Percentiles rank a stretch among this genome's conserved stretches.
phyloP scores from a whole-genome alignment of 2,888 invertebrate genomes.

The Agrochola lota region DNA sequence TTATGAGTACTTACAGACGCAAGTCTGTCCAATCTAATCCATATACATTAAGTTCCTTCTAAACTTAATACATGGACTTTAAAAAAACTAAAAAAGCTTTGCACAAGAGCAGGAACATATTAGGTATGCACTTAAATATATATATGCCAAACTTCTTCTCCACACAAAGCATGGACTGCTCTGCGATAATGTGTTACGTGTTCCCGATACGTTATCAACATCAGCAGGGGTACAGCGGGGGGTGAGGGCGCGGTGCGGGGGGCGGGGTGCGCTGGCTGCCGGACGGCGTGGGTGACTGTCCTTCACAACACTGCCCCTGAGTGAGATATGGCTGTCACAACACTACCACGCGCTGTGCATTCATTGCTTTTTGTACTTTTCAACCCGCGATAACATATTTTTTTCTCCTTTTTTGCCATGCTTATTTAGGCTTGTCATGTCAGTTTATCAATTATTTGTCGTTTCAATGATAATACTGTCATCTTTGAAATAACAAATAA shows the following conservation, averaged over 20 bases:
- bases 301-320: constrained; percentile 85
- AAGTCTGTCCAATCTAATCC: not conserved
- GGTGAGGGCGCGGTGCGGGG: constrained; percentile 44
- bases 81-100: not conserved
- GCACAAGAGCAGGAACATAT: not conserved
- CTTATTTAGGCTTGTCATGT: constrained; percentile 49
- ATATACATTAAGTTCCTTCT: not conserved
- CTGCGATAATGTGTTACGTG: constrained; percentile 64
- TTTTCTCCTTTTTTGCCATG: constrained; percentile 45
- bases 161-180: constrained; percentile 40
- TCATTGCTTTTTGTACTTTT: constrained; percentile 57
- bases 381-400: constrained; percentile 59
- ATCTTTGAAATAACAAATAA: constrained; percentile 27
- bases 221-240: constrained; percentile 68
- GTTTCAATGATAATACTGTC: constrained; percentile 47
- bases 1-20: not conserved
- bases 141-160: constrained; percentile 46
- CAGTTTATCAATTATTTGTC: constrained; percentile 57
- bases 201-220: constrained; percentile 80
- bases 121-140: not conserved
- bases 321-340: constrained; percentile 74
- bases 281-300: constrained; percentile 87
- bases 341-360: constrained; percentile 73
- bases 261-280: constrained; percentile 63
- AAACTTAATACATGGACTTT: not conserved